A percentile compares a stretch with the other conserved stretches of the same genome.
phyloP scores from a whole-genome alignment of 2,888 invertebrate species.

The Spilarctia lutea region DNA sequence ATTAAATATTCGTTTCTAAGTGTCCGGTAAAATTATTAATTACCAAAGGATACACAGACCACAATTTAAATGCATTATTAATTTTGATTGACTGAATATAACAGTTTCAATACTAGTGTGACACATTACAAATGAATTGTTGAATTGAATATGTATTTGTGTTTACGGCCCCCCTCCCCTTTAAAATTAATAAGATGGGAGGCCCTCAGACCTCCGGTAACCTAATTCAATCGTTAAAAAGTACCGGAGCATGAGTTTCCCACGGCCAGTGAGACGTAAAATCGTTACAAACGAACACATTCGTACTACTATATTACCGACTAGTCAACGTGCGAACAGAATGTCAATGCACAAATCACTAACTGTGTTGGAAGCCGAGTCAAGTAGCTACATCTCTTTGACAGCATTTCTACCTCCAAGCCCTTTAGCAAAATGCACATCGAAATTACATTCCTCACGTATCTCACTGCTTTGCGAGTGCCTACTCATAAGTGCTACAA shows the following conservation, averaged over 20 bases:
- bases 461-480: not conserved
- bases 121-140: not conserved
- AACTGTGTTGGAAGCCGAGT: constrained; percentile 1
- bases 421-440: not conserved
- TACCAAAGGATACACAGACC: not conserved
- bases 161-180: not conserved
- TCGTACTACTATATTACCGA: not conserved
- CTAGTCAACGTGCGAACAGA: not conserved
- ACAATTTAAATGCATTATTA: not conserved
- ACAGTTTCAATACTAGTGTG: not conserved
- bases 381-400: constrained; percentile 15
- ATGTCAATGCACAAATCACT: not conserved
- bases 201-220: no score
- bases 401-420: constrained; percentile 16
- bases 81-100: not conserved
- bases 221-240: not conserved
- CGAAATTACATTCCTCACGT: not conserved
- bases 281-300: not conserved
- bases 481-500: not conserved
- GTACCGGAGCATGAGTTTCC: not conserved
- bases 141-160: not conserved
- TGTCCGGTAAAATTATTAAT: not conserved
- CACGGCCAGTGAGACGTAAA: not conserved
- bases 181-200: no score
- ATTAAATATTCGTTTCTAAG: not conserved